These are phyloP conservation scores for Scaptomyza montana DNA, from an alignment of 1,140 invertebrate species.

Conservation along the genomic window DNA sequence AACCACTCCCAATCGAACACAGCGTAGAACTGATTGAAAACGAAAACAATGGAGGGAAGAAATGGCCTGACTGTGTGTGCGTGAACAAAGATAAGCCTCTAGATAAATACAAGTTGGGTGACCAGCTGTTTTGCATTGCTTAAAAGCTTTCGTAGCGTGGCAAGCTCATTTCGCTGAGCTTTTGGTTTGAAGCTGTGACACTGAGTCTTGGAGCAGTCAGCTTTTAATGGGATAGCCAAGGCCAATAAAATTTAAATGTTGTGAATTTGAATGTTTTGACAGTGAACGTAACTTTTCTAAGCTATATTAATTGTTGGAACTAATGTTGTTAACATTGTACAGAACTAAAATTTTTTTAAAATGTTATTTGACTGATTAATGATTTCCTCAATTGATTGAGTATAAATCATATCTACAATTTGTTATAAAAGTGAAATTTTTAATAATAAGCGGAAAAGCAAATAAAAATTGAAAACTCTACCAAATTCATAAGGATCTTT, in stretches of 20 bases:
- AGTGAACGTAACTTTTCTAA: too few relatives aligned
- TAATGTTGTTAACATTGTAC: too few relatives aligned
- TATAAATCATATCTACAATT: too few relatives aligned
- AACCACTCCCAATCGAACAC: conserved; percentile 67
- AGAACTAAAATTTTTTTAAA: too few relatives aligned
- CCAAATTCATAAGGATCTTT: conserved; percentile 36
- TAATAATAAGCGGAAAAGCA: too few relatives aligned
- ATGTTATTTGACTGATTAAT: too few relatives aligned
- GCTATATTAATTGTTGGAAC: too few relatives aligned
- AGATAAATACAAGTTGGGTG: conserved; percentile 67
- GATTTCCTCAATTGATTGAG: too few relatives aligned
- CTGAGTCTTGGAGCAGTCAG: conserved; percentile 18
- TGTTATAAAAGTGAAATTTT: too few relatives aligned
- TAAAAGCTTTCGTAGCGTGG: conserved; percentile 24
- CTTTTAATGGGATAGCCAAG: background rate
- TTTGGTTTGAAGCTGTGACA: background rate
- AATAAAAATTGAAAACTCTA: too few relatives aligned
- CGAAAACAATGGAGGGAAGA: conserved; percentile 51
- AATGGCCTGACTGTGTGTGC: conserved; percentile 43
- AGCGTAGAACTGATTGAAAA: conserved; percentile 58
- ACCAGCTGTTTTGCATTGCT: conserved; percentile 44
- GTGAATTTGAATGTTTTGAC: too few relatives aligned
- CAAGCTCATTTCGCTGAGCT: conserved; percentile 21
- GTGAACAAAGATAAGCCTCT: conserved; percentile 42
- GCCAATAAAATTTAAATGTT: conserved; percentile 1